phyloP scores from a whole-genome alignment of 2,113 vertebrate species.

The Dunckerocampus dactyliophorus region DNA sequence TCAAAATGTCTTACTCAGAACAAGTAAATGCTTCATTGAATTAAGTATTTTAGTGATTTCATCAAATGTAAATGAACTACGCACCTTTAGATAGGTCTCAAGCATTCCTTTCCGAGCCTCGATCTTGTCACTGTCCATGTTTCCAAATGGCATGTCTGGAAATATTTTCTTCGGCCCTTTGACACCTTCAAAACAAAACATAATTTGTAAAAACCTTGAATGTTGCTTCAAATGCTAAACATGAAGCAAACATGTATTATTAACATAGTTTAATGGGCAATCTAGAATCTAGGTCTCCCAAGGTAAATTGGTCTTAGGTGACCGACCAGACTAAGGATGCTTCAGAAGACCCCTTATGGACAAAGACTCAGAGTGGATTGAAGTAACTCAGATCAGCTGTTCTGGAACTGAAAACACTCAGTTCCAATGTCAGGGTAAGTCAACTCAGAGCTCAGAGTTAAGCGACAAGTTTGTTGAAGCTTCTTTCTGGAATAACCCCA shows the following conservation, averaged over 20 bases:
- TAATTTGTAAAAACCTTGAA: not conserved
- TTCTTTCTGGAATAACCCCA: too few relatives aligned
- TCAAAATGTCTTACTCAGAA: not conserved
- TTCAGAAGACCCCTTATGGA: too few relatives aligned
- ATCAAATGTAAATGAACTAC: not conserved
- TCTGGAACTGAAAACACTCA: too few relatives aligned
- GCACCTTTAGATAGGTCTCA: constrained; percentile 92
- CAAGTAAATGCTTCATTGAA: not conserved
- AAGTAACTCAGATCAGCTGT: too few relatives aligned
- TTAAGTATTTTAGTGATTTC: not conserved
- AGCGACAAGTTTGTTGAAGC: too few relatives aligned
- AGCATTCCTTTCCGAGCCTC: constrained; percentile 91
- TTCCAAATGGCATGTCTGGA: constrained; percentile 96
- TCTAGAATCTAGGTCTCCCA: not conserved
- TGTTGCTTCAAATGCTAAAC: not conserved
- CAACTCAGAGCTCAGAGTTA: too few relatives aligned
- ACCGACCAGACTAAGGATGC: too few relatives aligned
- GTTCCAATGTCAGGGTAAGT: too few relatives aligned
- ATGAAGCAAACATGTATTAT: not conserved
- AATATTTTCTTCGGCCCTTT: constrained; percentile 98
- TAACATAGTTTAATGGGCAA: not conserved
- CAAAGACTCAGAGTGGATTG: too few relatives aligned
- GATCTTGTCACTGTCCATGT: constrained; percentile 97
- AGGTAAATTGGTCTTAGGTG: too few relatives aligned
- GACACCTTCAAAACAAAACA: constrained; percentile 74